These are phyloP conservation scores for Thaumatotibia leucotreta DNA, from an alignment of 1,140 invertebrate genomes.

Conservation along the genomic window DNA sequence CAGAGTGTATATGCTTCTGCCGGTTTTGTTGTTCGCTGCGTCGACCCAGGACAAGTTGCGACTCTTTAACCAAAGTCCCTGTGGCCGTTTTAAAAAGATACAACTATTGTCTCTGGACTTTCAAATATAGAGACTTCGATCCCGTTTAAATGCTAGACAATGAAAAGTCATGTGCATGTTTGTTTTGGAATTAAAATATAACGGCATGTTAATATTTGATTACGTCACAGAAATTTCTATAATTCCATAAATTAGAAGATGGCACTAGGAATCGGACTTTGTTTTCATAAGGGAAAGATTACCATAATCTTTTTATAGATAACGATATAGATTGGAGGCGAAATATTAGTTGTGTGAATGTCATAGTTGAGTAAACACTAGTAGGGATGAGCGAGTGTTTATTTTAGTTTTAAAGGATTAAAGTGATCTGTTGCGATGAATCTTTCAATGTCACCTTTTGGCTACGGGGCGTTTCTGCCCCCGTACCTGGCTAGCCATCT, in stretches of 20 bases:
- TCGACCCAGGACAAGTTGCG: slow-evolving; percentile 47
- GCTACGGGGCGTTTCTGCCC: slow-evolving; percentile 31
- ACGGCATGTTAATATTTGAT: neutral
- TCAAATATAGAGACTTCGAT: slow-evolving; percentile 52
- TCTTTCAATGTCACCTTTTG: slow-evolving; percentile 37
- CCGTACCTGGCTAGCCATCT: slow-evolving; percentile 41
- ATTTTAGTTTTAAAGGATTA: slow-evolving; percentile 26
- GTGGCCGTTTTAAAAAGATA: slow-evolving; percentile 60
- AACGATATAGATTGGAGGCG: neutral
- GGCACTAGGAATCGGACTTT: neutral
- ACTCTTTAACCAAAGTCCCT: slow-evolving; percentile 54
- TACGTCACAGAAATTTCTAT: neutral
- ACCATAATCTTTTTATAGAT: neutral
- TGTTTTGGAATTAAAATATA: slow-evolving; percentile 31
- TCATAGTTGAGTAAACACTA: neutral
- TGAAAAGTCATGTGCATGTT: slow-evolving; percentile 38
- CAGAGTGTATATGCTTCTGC: slow-evolving; percentile 49
- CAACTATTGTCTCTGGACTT: slow-evolving; percentile 65
- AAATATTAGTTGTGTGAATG: slow-evolving; percentile 2
- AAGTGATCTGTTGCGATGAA: slow-evolving; percentile 44
- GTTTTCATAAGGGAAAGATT: slow-evolving; percentile 10
- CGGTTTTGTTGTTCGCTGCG: slow-evolving; percentile 49
- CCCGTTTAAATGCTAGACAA: slow-evolving; percentile 32
- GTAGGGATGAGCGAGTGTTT: neutral
- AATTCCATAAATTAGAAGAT: neutral